Base-by-base conservation (phyloP, 1,140 invertebrate species). In the Caenorhabditis tropicalis region DNA sequence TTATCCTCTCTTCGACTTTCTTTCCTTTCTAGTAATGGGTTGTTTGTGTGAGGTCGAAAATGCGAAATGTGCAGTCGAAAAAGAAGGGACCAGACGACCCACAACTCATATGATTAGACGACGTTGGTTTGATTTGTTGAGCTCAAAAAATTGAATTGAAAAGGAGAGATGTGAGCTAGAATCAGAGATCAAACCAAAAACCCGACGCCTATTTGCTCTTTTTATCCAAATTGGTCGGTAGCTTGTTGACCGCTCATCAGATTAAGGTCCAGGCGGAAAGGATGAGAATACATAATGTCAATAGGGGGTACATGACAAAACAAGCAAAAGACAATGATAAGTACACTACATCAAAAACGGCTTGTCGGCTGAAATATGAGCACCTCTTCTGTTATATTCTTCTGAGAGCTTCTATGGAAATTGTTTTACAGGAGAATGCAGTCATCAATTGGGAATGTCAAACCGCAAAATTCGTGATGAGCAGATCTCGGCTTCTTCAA, bases 401-500 rank as follows among this genome's bases (percentile, higher is more conserved):
- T 19, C n/a, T 10, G 24, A 74, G n/a, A 27, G 31, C 16, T 58
- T 46, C 16, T 2, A 51, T 29, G n/a, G 24, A 27, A 31, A 48
- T 48, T 43, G 27, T 12, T 83, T 86, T 91, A 60, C 89, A 92
- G 92, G 89, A 79, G 87, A 91, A 86, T 92, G 92, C 86, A 88
- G 88, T 48, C 89, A 88, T 21, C 85, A 90, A 1, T 83, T 92
- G 56, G 92, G 92, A 33, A 92, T 92, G 92, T 89, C 92, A 86
- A 90, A 88, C 27, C 88, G 89, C 12, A 85, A 82, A n/a, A 91
- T 92, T 49, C 88, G 88, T 24, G 92, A 92, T 82, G 65, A 86
- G 12, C 90, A 92, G 79, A 91, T 92, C 60, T 90, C 89, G 27
- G 91, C 92, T 31, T 92, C 91, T 84, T 92, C 91, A 2, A 90